Evolutionary conservation across 2,797 vertebrate genomes (phyloP).

Genomic region (Macroramphosus scolopax): DNA sequence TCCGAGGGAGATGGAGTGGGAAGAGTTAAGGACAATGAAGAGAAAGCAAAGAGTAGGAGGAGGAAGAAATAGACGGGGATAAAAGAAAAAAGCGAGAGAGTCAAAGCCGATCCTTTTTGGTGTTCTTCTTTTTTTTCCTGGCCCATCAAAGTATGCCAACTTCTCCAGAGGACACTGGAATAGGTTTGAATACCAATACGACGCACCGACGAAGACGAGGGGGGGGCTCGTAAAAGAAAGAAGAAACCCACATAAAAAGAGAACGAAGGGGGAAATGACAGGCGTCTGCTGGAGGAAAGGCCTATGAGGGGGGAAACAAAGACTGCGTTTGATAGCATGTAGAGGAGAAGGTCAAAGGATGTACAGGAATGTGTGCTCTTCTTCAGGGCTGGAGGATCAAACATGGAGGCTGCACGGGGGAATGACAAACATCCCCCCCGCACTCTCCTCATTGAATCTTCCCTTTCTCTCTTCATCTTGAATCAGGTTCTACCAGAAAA

Average conservation of each 20-base stretch:
- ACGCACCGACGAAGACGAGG: slow-evolving; percentile 22
- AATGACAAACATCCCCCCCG: too few species aligned
- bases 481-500: slow-evolving; percentile 23
- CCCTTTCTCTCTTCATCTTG: not conserved
- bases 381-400: slow-evolving; percentile 36
- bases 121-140: slow-evolving; percentile 38
- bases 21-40: slow-evolving; percentile 40
- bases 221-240: slow-evolving; percentile 41
- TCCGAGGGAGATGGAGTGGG: slow-evolving; percentile 26
- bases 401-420: slow-evolving; percentile 10
- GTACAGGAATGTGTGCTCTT: slow-evolving; percentile 12
- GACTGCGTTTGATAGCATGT: slow-evolving; percentile 42
- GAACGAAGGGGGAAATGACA: slow-evolving; percentile 6
- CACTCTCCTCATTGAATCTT: too few species aligned
- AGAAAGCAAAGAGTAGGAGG: slow-evolving; percentile 28
- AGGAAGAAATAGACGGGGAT: slow-evolving; percentile 15
- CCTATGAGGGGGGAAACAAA: too few species aligned
- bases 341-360: slow-evolving; percentile 54
- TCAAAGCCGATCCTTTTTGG: slow-evolving; percentile 52
- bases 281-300: slow-evolving; percentile 27
- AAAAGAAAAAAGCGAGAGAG: slow-evolving; percentile 30
- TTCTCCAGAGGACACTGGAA: slow-evolving; percentile 53
- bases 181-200: slow-evolving; percentile 53
- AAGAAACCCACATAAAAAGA: slow-evolving; percentile 10
- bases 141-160: slow-evolving; percentile 55